Evolutionary conservation across 2,797 vertebrate species (phyloP).

Genomic region (Chelon auratus): DNA sequence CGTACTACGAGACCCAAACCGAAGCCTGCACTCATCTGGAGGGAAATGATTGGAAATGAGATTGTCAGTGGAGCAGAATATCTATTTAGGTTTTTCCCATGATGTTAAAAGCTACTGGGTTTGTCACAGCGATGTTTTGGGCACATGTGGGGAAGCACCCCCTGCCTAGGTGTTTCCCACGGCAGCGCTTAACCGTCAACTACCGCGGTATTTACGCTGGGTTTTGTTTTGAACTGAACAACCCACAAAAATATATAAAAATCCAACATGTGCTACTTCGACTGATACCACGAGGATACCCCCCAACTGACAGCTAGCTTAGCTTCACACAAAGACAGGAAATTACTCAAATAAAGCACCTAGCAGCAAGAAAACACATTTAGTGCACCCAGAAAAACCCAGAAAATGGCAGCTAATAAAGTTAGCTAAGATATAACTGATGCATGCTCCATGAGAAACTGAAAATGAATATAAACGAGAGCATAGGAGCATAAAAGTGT

Average conservation of each 20-base stretch:
- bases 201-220: neutral
- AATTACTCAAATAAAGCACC: neutral
- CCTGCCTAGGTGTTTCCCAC: slow-evolving; percentile 5
- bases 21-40: neutral
- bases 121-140: neutral
- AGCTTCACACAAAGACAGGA: neutral
- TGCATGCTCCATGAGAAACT: no score
- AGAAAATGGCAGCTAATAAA: no score
- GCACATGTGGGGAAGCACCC: neutral
- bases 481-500: no score
- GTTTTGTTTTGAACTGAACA: neutral
- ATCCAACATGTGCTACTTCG: no score
- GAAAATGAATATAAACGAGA: no score
- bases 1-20: neutral
- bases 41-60: neutral
- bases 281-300: neutral
- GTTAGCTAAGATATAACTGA: no score
- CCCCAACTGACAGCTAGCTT: neutral
- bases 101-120: neutral
- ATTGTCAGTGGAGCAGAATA: neutral
- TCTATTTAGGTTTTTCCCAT: neutral
- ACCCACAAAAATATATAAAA: neutral
- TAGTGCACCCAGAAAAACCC: no score
- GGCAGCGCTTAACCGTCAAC: neutral
- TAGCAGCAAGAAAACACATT: neutral